phyloP scores from a whole-genome alignment of 64 coral and sea anemone genomes.

The Anthopleura sola region DNA sequence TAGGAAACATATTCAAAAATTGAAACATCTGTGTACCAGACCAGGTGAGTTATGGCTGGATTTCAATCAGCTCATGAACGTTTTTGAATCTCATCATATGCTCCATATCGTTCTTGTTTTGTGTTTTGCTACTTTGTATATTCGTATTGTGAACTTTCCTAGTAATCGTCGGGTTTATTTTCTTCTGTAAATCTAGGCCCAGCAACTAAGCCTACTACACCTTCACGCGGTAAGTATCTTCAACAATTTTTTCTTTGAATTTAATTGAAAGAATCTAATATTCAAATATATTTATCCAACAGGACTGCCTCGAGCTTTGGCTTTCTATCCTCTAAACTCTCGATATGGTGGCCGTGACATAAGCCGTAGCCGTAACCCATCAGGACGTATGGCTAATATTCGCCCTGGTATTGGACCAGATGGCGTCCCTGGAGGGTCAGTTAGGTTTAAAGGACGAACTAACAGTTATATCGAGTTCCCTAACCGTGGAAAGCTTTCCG shows the following conservation, averaged over 20 bases:
- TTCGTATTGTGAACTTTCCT: neutral
- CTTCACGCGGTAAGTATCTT: neutral
- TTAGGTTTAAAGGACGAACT: conserved; percentile 55
- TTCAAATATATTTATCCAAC: neutral
- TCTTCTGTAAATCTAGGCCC: neutral
- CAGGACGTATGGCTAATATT: conserved; percentile 57
- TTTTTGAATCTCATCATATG: no score
- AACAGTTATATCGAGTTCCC: conserved; percentile 81
- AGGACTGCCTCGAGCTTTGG: conserved; percentile 52
- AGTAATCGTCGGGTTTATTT: neutral
- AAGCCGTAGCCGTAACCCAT: conserved; percentile 48
- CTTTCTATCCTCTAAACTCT: conserved; percentile 66
- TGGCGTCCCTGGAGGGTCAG: conserved; percentile 42
- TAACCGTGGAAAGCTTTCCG: conserved; percentile 64
- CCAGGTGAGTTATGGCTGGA: conserved; percentile 43
- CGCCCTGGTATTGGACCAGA: conserved; percentile 59
- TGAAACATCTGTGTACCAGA: conserved; percentile 76
- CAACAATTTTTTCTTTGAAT: neutral
- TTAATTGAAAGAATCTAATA: neutral
- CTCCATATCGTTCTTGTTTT: no score
- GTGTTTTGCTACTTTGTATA: no score
- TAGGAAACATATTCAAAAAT: conserved; percentile 59
- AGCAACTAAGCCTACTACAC: neutral
- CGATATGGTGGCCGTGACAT: conserved; percentile 50
- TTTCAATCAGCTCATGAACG: no score